Conservation (phyloP, 2,113 vertebrate genomes). For the Eurystomus gularis region DNA sequence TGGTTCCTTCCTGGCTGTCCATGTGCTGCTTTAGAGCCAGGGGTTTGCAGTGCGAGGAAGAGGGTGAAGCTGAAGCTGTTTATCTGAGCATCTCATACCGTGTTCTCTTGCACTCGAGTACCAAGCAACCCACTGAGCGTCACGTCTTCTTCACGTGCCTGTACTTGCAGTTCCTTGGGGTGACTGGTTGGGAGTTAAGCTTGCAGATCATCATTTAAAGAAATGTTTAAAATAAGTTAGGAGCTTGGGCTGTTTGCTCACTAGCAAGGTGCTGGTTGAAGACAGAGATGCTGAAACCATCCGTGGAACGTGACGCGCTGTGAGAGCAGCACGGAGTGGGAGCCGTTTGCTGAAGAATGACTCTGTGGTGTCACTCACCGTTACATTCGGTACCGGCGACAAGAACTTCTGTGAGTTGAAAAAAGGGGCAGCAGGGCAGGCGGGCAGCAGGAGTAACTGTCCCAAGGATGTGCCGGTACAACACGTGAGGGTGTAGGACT, state of each 20-base stretch:
- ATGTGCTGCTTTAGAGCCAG: background rate
- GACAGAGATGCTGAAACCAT: background rate
- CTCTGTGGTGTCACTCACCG: fast-evolving
- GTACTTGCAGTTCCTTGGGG: background rate
- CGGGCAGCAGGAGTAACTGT: background rate
- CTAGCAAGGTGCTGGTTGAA: background rate
- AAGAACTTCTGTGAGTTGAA: background rate
- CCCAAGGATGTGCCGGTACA: background rate
- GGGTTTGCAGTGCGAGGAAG: background rate
- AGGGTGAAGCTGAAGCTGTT: background rate
- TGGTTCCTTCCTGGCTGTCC: background rate
- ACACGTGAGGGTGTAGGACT: fast-evolving
- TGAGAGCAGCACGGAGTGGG: background rate
- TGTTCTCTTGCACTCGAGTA: background rate
- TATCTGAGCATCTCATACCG: background rate
- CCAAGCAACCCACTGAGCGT: background rate
- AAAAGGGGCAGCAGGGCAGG: background rate
- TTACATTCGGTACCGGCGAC: background rate
- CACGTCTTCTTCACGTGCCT: background rate
- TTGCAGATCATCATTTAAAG: background rate
- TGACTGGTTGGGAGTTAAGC: background rate
- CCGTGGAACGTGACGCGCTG: background rate
- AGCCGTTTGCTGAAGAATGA: background rate
- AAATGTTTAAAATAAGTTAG: background rate
- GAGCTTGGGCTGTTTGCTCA: background rate